phyloP scores from a whole-genome alignment of 2,888 invertebrate species.

The Byasa hedistus region DNA sequence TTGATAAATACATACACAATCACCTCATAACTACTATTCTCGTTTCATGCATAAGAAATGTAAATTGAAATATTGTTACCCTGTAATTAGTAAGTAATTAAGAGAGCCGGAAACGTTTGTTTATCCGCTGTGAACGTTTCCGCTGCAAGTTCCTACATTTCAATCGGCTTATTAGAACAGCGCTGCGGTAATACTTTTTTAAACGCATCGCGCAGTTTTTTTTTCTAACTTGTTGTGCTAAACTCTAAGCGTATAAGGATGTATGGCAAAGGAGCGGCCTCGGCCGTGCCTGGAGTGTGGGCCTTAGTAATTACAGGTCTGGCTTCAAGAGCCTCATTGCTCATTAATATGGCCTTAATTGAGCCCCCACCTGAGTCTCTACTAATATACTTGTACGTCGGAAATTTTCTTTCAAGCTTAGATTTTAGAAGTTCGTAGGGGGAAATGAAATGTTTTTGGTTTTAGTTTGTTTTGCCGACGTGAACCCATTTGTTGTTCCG shows the following conservation, averaged over 20 bases:
- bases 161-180: slow-evolving; percentile 20
- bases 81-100: too few species aligned
- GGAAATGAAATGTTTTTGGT: slow-evolving; percentile 7
- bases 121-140: neutral
- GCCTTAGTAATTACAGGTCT: slow-evolving; percentile 41
- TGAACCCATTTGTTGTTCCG: neutral
- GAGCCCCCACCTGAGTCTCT: slow-evolving; percentile 24
- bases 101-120: too few species aligned
- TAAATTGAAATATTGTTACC: too few species aligned
- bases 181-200: slow-evolving; percentile 14
- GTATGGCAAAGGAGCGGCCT: slow-evolving; percentile 32
- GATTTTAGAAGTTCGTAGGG: slow-evolving; percentile 23
- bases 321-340: slow-evolving; percentile 39
- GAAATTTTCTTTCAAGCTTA: slow-evolving; percentile 26
- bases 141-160: neutral
- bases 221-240: slow-evolving; percentile 22
- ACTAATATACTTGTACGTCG: slow-evolving; percentile 21
- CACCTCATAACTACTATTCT: too few species aligned
- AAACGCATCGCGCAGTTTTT: slow-evolving; percentile 4
- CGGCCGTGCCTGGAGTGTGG: slow-evolving; percentile 32
- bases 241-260: slow-evolving; percentile 30
- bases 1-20: neutral
- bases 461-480: slow-evolving; percentile 11
- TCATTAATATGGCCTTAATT: slow-evolving; percentile 43
- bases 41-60: too few species aligned